Evolutionary conservation across 2,888 invertebrate species (phyloP), one percentile per base, ranked within the genome.

Genomic region (Synanthedon formicaeformis): DNA sequence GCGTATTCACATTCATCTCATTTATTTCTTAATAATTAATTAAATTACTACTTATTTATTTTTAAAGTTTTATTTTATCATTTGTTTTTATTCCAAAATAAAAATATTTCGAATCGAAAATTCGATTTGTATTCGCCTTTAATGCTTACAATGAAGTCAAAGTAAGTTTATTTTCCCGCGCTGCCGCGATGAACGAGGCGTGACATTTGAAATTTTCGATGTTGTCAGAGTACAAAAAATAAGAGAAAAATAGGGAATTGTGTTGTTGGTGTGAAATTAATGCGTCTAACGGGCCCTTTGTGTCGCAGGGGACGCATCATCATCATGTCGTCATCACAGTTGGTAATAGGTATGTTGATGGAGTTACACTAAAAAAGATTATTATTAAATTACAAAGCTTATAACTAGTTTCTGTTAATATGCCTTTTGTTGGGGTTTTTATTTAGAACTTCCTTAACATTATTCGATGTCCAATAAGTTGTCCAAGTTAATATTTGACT

Each of bases 131-230:
- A 34, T 27, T 27, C 10, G 34, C 34, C 34, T 34, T 8, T 34
- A 10, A 10, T 34, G 34, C 10, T 10, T 34, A 34, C 34, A 34
- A 34, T 10, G 34, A 34, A 34, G 34, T 8, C 34, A 8, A 34
- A 10, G 34, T 34, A 1, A 74, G 75, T 80, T 78, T 79, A 78
- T 79, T 78, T 81, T 81, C 80, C 80, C 77, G 73, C 75, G 75
- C 72, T 66, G 66, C 60, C 61, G 69, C 79, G 76, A 78, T 77
- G 82, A 83, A 85, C 83, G 76, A 86, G 84, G 81, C 86, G 85
- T 85, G 85, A 85, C 86, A 85, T 78, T 84, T 60, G 74, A 83
- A 84, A 84, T 78, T 75, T 78, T 75, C 73, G 75, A 67, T 79
- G 79, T 75, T 79, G 79, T 75, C 77, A 79, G 78, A 71, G 56